Percentiles rank a stretch among this genome's conserved stretches.
These are phyloP conservation scores for Patiria miniata DNA, from an alignment of 35 echinoderm and acorn worm species.

Conservation along the genomic window DNA sequence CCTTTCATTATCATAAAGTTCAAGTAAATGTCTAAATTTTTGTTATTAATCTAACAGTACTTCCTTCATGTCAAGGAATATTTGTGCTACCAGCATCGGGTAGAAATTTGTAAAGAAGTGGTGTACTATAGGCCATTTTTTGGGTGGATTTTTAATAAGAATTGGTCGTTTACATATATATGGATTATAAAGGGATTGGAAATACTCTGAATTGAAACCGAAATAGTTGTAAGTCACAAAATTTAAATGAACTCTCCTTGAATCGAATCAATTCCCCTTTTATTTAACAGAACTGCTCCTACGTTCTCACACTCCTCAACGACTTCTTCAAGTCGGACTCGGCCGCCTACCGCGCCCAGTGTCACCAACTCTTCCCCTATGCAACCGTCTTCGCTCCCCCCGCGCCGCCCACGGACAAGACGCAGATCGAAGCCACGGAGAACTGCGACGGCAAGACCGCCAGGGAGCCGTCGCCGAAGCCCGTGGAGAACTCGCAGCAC, in stretches of 20 bases:
- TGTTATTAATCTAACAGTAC: too few species aligned
- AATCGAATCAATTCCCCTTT: neutral
- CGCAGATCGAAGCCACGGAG: neutral
- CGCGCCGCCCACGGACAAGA: conserved; percentile 1
- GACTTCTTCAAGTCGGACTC: conserved; percentile 61
- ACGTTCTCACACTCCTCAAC: conserved; percentile 55
- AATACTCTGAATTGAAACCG: neutral
- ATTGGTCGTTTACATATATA: too few species aligned
- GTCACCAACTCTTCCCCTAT: conserved; percentile 83
- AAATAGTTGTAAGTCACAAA: neutral
- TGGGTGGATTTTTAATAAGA: too few species aligned
- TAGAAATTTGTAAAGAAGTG: too few species aligned
- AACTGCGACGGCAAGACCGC: neutral
- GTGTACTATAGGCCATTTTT: too few species aligned
- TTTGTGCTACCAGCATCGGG: too few species aligned
- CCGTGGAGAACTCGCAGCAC: conserved; percentile 1
- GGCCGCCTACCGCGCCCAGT: conserved; percentile 66
- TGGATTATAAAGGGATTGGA: too few species aligned
- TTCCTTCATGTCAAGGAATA: too few species aligned
- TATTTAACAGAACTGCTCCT: conserved; percentile 59
- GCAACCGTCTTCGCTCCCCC: conserved; percentile 69
- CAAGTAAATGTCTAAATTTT: too few species aligned
- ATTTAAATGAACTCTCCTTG: neutral
- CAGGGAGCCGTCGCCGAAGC: neutral
- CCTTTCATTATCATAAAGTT: too few species aligned